Percentiles rank a stretch among this genome's conserved stretches.
Evolutionary conservation across 1,140 invertebrate species (phyloP).

Genomic region (Trichonephila clavata): DNA sequence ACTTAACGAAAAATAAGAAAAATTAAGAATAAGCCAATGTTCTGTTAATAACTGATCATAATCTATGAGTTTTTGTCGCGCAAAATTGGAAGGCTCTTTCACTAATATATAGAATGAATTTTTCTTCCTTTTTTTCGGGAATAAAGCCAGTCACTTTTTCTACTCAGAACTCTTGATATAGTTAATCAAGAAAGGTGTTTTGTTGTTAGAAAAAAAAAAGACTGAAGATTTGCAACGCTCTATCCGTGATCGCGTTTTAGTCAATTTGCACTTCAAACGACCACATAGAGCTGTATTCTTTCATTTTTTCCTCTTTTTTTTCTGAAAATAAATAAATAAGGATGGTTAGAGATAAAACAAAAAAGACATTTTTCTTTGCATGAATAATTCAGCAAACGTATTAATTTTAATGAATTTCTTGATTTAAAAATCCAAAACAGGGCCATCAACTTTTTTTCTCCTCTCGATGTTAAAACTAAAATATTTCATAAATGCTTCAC

Average conservation of each 20-base stretch:
- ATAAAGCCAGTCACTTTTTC: constrained; percentile 60
- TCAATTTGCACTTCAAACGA: constrained; percentile 75
- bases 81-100: constrained; percentile 39
- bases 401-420: constrained; percentile 75
- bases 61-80: constrained; percentile 62
- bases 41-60: constrained; percentile 73
- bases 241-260: constrained; percentile 44
- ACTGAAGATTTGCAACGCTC: constrained; percentile 48
- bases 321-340: constrained; percentile 65
- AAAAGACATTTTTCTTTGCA: constrained; percentile 55
- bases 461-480: constrained; percentile 16
- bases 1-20: constrained; percentile 57
- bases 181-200: constrained; percentile 75
- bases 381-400: constrained; percentile 75
- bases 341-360: constrained; percentile 67
- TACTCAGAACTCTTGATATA: constrained; percentile 57
- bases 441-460: constrained; percentile 45
- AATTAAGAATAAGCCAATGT: constrained; percentile 64
- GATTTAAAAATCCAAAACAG: constrained; percentile 68
- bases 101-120: constrained; percentile 20
- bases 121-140: constrained; percentile 34
- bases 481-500: constrained; percentile 54
- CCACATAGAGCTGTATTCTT: constrained; percentile 19
- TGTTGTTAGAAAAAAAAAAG: constrained; percentile 57
- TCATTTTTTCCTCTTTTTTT: not conserved